Evolutionary conservation across 2,888 invertebrate genomes (phyloP).

Genomic region (Atherix ibis): DNA sequence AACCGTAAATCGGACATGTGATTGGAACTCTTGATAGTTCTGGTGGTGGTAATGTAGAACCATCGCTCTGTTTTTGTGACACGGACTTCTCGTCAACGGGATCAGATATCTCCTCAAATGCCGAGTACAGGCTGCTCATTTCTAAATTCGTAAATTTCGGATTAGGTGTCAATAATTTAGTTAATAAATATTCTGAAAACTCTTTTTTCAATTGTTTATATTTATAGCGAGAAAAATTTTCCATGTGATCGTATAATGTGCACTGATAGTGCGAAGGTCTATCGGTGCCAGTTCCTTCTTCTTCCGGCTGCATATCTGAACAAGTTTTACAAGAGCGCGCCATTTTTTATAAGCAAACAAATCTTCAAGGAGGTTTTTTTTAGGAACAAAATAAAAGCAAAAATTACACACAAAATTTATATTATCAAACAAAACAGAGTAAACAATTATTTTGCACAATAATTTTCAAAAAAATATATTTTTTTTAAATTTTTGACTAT

Average conservation of each 20-base stretch:
- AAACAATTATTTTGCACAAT: no score
- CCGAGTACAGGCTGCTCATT: no score
- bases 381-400: no score
- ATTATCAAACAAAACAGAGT: no score
- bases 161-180: slow-evolving; percentile 15
- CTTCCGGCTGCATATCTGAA: slow-evolving; percentile 14
- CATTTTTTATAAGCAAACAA: no score
- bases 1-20: slow-evolving; percentile 18
- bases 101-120: no score
- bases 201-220: slow-evolving; percentile 14
- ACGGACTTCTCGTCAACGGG: slow-evolving; percentile 5
- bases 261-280: slow-evolving; percentile 15
- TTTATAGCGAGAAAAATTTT: slow-evolving; percentile 16
- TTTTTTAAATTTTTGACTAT: no score
- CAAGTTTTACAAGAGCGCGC: slow-evolving; percentile 17
- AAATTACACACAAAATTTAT: no score
- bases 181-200: no score
- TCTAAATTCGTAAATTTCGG: slow-evolving; percentile 16
- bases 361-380: no score
- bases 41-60: slow-evolving; percentile 1
- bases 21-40: slow-evolving; percentile 18
- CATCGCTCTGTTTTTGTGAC: no score
- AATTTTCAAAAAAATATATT: no score
- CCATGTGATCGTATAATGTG: slow-evolving; percentile 20
- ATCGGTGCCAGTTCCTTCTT: slow-evolving; percentile 14